Evolutionary conservation across 2,888 invertebrate species (phyloP).

Genomic region (Pyrochroa serraticornis): DNA sequence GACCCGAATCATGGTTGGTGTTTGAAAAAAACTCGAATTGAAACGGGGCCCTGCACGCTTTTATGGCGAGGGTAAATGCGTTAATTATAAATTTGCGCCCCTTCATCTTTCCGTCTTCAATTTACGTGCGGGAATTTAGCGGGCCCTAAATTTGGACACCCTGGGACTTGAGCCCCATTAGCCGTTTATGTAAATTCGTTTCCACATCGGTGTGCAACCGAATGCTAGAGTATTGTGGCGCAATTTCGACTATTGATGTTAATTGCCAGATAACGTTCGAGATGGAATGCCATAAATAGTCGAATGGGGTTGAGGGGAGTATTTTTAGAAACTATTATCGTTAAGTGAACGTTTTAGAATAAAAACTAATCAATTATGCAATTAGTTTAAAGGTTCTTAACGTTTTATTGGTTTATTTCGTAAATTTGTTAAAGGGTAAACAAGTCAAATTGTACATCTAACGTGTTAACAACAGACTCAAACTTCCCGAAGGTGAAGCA

Average conservation of each 20-base stretch:
- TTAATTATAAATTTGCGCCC: conserved; percentile 1
- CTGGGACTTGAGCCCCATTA: neutral
- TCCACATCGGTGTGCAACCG: neutral
- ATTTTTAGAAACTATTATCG: no score
- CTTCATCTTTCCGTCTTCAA: conserved; percentile 2
- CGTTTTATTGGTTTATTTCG: conserved; percentile 9
- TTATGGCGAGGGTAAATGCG: neutral
- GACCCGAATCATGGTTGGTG: neutral
- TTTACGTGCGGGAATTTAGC: neutral
- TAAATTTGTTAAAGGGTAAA: neutral
- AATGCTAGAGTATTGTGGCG: neutral
- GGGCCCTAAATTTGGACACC: neutral
- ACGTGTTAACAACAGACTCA: conserved; percentile 21
- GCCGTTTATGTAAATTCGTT: neutral
- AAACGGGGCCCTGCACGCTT: neutral
- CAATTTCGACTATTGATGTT: neutral
- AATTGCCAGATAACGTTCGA: neutral
- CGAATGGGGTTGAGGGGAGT: no score
- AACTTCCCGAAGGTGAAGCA: conserved; percentile 19
- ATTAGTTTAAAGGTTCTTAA: no score
- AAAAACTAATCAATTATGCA: no score
- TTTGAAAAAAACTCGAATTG: neutral
- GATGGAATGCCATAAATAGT: neutral
- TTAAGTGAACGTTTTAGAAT: no score
- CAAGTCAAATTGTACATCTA: conserved; percentile 14